Evolutionary conservation across 2,888 invertebrate species (phyloP), one percentile per base, ranked within the genome.

Genomic region (Andrena camellia): DNA sequence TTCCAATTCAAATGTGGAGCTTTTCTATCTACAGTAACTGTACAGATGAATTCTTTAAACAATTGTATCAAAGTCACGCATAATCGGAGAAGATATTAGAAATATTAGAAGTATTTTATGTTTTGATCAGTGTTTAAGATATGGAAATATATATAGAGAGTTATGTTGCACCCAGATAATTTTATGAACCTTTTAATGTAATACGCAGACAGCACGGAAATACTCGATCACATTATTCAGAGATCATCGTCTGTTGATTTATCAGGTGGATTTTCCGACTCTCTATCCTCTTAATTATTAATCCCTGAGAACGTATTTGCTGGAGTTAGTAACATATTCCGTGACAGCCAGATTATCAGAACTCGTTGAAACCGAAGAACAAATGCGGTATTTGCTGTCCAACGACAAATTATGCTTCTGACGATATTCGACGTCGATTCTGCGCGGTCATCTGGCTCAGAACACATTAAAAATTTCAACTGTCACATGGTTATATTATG

Each of bases 381-480:
- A 48, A 72, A 77, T 62, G 68, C 50, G 35, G 52, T 80, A 69
- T 78, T 78, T 80, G 60, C 75, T 63, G 69, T 54, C 62, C 66
- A 20, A 35, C 81, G 81, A 78, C 83, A 85, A 88, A 88, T 88
- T 88, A 88, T 88, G 83, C 86, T 86, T 66, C 74, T 69, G 63
- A 79, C 80, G 69, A 72, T 75, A 76, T 75, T 70, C 59, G 23
- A 42, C 64, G 66, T 68, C 50, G 73, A 62, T 33, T 63, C 52
- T 60, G 54, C 54, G 78, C 78, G 79, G 74, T 83, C 71, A 78
- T 70, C 74, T 80, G 78, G 66, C 69, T 48, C 72, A 33, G 33
- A 69, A 69, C 67, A 23, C 78, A 66, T 26, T 87, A 86, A 84
- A 88, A 87, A 88, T 88, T 88, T 88, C 79, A 86, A 72, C 48